phyloP scores from a whole-genome alignment of 2,113 vertebrate species.

The Percopsis transmontana region DNA sequence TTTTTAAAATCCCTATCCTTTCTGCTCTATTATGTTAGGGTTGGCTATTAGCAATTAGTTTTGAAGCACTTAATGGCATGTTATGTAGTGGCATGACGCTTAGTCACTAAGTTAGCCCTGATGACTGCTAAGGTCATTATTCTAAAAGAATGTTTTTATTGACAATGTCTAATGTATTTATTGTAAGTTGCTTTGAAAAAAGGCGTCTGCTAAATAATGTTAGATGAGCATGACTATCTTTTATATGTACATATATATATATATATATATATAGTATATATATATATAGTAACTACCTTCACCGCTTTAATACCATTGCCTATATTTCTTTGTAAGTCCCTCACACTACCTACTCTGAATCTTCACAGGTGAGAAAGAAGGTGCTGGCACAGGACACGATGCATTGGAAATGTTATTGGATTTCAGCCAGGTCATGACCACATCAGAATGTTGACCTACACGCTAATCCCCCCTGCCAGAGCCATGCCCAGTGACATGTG shows the following conservation, averaged over 20 bases:
- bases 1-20: too few species aligned
- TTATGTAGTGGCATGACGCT: too few species aligned
- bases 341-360: constrained; percentile 55
- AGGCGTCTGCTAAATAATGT: constrained; percentile 5
- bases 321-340: constrained; percentile 64
- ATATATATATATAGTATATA: too few species aligned
- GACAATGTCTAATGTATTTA: too few species aligned
- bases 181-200: too few species aligned
- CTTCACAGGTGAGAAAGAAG: constrained; percentile 62
- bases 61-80: too few species aligned
- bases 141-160: too few species aligned
- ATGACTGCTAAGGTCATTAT: too few species aligned
- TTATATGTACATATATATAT: constrained; percentile 9
- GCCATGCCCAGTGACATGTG: constrained; percentile 33
- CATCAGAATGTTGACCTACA: constrained; percentile 73
- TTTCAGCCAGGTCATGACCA: constrained; percentile 69
- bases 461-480: constrained; percentile 55
- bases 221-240: not conserved
- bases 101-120: too few species aligned
- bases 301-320: constrained; percentile 58
- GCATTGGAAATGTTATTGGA: constrained; percentile 74
- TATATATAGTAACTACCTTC: constrained; percentile 51
- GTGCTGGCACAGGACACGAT: constrained; percentile 53
- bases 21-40: too few species aligned
- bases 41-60: too few species aligned